These are phyloP conservation scores for Nixonia krombeini DNA, from an alignment of 1,140 invertebrate genomes.

Conservation along the genomic window DNA sequence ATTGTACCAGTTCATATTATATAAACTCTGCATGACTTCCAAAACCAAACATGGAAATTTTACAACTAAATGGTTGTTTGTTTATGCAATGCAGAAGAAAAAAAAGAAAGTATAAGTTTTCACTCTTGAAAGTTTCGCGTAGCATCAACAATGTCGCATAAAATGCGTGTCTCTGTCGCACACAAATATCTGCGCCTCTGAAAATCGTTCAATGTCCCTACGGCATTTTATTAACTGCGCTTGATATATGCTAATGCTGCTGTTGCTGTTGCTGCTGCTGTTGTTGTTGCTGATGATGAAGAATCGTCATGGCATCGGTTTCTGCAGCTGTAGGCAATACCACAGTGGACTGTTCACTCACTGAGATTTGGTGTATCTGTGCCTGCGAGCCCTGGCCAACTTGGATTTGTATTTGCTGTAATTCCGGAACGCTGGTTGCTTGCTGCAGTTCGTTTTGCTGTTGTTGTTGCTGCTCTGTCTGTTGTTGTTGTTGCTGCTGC, in stretches of 20 bases:
- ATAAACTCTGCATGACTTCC: too few species aligned
- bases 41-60: too few species aligned
- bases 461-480: conserved; percentile 54
- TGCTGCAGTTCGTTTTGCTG: conserved; percentile 58
- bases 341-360: conserved; percentile 70
- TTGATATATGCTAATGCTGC: conserved; percentile 44
- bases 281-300: conserved; percentile 64
- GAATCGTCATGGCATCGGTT: conserved; percentile 67
- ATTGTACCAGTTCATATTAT: too few species aligned
- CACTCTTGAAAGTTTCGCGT: too few species aligned
- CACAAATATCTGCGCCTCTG: too few species aligned
- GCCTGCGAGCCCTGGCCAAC: conserved; percentile 67
- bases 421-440: conserved; percentile 29
- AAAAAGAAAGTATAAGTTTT: too few species aligned
- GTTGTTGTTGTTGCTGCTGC: conserved; percentile 58
- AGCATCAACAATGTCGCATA: too few species aligned
- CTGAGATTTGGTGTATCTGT: conserved; percentile 68
- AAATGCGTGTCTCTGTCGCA: too few species aligned
- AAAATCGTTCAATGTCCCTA: neutral
- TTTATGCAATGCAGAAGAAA: too few species aligned
- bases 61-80: too few species aligned
- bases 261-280: conserved; percentile 59
- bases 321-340: conserved; percentile 73
- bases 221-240: too few species aligned
- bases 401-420: conserved; percentile 60